phyloP scores from a whole-genome alignment of 2,797 vertebrate genomes.

The Cyclura pinguis region DNA sequence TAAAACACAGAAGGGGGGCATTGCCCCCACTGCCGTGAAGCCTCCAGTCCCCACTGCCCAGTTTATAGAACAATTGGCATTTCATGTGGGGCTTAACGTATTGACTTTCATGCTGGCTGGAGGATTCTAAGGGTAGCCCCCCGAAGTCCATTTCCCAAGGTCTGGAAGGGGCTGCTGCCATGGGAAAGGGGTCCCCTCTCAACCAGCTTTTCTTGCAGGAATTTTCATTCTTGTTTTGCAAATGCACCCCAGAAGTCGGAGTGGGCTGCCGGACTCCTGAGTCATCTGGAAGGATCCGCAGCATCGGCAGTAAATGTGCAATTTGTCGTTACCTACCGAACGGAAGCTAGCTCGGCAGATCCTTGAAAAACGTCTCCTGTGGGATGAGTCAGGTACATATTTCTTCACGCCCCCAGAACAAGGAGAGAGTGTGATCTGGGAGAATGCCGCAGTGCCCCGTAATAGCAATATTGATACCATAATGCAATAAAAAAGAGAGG shows the following conservation, averaged over 20 bases:
- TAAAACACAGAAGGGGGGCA: too few species aligned
- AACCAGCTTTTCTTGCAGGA: not conserved
- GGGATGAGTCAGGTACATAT: slow-evolving; percentile 19
- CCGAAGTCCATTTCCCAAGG: not conserved
- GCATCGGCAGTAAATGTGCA: not conserved
- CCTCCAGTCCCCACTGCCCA: too few species aligned
- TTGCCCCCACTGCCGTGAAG: too few species aligned
- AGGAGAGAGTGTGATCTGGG: not conserved
- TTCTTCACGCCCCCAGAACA: not conserved
- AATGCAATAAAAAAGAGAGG: slow-evolving; percentile 1
- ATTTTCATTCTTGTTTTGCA: not conserved
- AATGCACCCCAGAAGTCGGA: not conserved
- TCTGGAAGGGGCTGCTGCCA: not conserved
- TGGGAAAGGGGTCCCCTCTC: not conserved
- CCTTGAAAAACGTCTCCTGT: not conserved
- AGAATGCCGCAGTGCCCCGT: not conserved
- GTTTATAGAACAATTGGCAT: too few species aligned
- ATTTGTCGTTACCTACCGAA: not conserved
- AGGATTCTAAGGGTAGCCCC: not conserved
- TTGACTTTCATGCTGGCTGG: not conserved
- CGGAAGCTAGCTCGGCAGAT: not conserved
- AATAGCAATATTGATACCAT: not conserved
- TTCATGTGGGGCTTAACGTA: too few species aligned
- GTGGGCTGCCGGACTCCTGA: not conserved
- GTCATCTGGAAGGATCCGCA: not conserved